phyloP scores from a whole-genome alignment of 2,888 invertebrate species.

The Ariolimax columbianus region DNA sequence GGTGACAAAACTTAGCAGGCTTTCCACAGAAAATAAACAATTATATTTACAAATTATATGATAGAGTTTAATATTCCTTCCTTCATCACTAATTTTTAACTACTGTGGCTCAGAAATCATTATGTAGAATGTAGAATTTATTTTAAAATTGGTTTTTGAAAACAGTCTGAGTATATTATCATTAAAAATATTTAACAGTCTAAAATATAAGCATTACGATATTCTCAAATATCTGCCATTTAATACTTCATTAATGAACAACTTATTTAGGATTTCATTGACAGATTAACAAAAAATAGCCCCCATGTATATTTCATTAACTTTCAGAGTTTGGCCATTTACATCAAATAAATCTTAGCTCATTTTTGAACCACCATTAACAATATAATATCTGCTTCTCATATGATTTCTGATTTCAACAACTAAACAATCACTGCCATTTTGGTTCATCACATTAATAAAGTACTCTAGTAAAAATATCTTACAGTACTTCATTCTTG shows the following conservation, averaged over 20 bases:
- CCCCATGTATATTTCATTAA: background rate
- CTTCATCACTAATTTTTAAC: no score
- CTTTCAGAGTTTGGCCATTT: background rate
- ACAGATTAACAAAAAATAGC: background rate
- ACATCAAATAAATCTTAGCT: background rate
- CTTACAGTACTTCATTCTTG: background rate
- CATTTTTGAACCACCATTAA: background rate
- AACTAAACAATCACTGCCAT: slow-evolving; percentile 19
- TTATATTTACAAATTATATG: no score
- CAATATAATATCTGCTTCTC: background rate
- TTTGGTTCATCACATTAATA: slow-evolving; percentile 36
- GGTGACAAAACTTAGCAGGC: background rate
- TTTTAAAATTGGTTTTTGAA: no score
- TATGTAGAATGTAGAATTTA: no score
- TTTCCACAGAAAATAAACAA: background rate
- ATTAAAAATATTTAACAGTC: no score
- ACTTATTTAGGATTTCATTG: no score
- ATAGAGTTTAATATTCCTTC: no score
- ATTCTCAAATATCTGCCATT: no score
- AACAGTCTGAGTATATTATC: no score
- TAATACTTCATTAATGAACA: no score
- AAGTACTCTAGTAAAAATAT: slow-evolving; percentile 25
- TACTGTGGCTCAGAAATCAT: no score
- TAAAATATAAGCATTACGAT: no score
- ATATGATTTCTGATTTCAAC: background rate